Base-by-base conservation (phyloP, 2,888 invertebrate species). In the Sympetrum striolatum region DNA sequence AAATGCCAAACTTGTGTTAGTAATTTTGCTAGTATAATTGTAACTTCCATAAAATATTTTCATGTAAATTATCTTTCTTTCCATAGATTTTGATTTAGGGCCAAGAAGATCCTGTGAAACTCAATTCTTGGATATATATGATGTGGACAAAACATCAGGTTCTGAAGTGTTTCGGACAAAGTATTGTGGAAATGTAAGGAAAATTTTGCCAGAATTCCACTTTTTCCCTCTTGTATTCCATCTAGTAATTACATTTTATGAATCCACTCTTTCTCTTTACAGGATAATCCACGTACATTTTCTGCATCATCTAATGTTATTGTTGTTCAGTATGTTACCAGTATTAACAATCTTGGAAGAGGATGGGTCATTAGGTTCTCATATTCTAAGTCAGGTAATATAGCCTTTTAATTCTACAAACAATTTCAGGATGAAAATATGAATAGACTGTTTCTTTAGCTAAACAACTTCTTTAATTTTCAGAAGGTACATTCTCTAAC, bases 301-400 rank as follows among this genome's bases (percentile, higher is more conserved):
- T 94, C 93, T 8, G 95, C 96, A 86, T 91, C 92, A 0, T 94
- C 95, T 14, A 96, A 96, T 92, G 94, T 92, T 90, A 93, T 97
- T 0, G 94, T 95, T 80, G 94, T 97, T 18, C 94, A 95, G 0
- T 97, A 96, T 93, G 94, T 94, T 80, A 96, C 97, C 53, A 95
- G 95, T 18, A 93, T 95, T 86, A 96, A 96, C 92, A 97, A 96
- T 92, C 95, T 95, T 37, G 97, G 97, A 14, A 95, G 95, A 1
- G 97, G 97, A 35, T 97, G 97, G 96, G 92, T 95, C 4, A 95
- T 95, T 64, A 90, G 92, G 12, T 95, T 95, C 91, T 91, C 92
- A 86, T 93, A 92, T 25, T 91, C 91, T 6, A 86, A 39, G 79
- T 91, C 92, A 64, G 92, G 92, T 90, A 53, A 6, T 14, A 1